Base-by-base conservation (phyloP, 2,113 vertebrate species). In the Machaerirhynchus nigripectus region DNA sequence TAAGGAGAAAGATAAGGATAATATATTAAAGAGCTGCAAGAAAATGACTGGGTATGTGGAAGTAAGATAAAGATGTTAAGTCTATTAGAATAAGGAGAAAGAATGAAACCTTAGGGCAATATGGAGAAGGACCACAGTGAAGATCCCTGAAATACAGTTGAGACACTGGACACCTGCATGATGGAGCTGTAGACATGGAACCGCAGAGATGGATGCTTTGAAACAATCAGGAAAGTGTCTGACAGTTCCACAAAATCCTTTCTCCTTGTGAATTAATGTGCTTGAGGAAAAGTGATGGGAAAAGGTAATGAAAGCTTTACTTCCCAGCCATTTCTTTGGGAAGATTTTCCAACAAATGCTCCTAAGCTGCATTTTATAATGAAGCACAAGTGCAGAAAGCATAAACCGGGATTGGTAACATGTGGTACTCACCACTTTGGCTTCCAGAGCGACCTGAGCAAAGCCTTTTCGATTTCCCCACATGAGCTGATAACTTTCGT, bases 391-490 rank as follows among this genome's bases (percentile, higher is more conserved):
- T 14, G 23, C 47, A 90, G 11, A 50, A 84, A 73, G 71, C 47
- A 81, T 31, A 30, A 74, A 52, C 15, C 55, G 35, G n/a, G 31
- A 92, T 93, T 68, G 70, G 97, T 68, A 81, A 47, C 0, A 0
- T 16, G 7, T 6, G 40, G 31, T 31, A 96, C 96, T 97, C 65
- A 97, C 98, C 98, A 98, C 99, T 98, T 98, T 97, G 61, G 98
- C 97, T 86, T 99, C 99, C 11, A 99, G 98, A 95, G 99, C 98
- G 0, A 99, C 98, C 95, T 98, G 98, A 61, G 98, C 98, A 11
- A 99, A 99, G n/a, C 98, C 99, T 90, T 96, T 99, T 44, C 99
- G 98, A 79, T 98, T 98, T 18, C 98, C 98, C 99, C 98, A 99
- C 27, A 99, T 23, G 5, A 99, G 97, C 3, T 94, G 96, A 8